Evolutionary conservation across 2,797 vertebrate species (phyloP), one percentile per base, ranked within the genome.

Genomic region (Hybognathus amarus): DNA sequence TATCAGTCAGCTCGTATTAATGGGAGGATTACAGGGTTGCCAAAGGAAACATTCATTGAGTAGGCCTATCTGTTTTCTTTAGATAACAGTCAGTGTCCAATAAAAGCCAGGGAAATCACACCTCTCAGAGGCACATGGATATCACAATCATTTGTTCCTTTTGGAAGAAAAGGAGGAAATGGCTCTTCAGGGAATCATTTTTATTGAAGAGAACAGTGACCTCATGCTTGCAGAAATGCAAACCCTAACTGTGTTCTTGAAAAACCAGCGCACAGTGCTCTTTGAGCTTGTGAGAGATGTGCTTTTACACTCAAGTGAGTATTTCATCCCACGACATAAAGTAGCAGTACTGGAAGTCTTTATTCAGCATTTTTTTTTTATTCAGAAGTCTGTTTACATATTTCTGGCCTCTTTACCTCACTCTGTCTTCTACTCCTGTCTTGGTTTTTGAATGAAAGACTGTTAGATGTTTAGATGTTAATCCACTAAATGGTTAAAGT

Each of bases 1-100:
- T 80, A 42, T 13, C 33, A 80, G 78, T 70, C 66, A 5, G 11
- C n/a, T n/a, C 52, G 59, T 70, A 80, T 54, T 70, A 70, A 80
- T 70, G 36, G 6, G 12, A 36, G 66, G 18, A 80, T 59, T 59
- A 59, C 36, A 20, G 36, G n/a, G 9, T 56, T 42, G 50, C 50
- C n/a, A 42, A 59, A 30, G 10, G 66, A 69, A 69, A 80, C 50
- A n/a, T 22, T 42, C 33, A 56, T 69, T 68, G 66, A 69, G 66
- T 69, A 33, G 30, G 30, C 30, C 30, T 33, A 30, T 22, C 36
- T 42, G 22, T 20, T 79, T 17, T 54, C 50, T 40, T 69, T 70
- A 54, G n/a, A 22, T 20, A 45, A 42, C 59, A 79, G 76, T 64
- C 64, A 40, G 22, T 27, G 22, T 68, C 5, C 64, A 24, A 52